phyloP scores from a whole-genome alignment of 1,140 invertebrate genomes.

The Hylaeus anthracinus region DNA sequence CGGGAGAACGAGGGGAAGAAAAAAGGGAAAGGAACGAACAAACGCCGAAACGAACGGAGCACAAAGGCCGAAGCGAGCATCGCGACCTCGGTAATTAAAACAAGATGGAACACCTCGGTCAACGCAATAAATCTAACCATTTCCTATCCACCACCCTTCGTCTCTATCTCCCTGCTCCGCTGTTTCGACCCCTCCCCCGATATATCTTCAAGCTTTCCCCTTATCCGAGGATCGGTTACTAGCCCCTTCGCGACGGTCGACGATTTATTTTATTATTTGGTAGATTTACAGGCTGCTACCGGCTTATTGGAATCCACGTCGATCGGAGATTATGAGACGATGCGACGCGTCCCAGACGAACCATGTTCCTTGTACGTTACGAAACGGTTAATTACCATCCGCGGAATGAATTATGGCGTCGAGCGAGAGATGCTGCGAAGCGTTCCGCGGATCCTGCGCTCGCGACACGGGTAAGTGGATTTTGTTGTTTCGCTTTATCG shows the following conservation, averaged over 20 bases:
- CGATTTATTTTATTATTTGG: constrained; percentile 70
- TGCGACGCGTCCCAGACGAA: constrained; percentile 53
- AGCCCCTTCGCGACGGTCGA: constrained; percentile 42
- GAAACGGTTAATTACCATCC: constrained; percentile 36
- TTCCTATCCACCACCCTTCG: constrained; percentile 37
- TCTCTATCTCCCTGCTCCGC: not conserved
- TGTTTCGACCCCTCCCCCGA: constrained; percentile 11
- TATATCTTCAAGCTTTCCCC: constrained; percentile 49
- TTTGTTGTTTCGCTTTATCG: constrained; percentile 41
- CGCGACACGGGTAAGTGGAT: constrained; percentile 42
- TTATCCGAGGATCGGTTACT: constrained; percentile 52
- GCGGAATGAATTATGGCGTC: constrained; percentile 11
- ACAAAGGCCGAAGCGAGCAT: constrained; percentile 24
- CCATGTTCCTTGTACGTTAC: constrained; percentile 7
- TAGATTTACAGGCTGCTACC: constrained; percentile 69
- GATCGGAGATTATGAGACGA: constrained; percentile 59
- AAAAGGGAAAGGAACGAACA: not conserved
- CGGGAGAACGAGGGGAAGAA: not conserved
- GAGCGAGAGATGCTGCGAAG: not conserved
- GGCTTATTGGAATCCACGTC: constrained; percentile 61
- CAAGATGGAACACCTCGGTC: constrained; percentile 64
- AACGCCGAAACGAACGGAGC: constrained; percentile 7
- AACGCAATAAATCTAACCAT: constrained; percentile 67
- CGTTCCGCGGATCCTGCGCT: not conserved
- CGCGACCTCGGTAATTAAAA: constrained; percentile 66